Percentiles rank a stretch among this genome's conserved stretches.
Evolutionary conservation across 2,113 vertebrate species (phyloP).

Genomic region (Phalacrocorax brasilianus): DNA sequence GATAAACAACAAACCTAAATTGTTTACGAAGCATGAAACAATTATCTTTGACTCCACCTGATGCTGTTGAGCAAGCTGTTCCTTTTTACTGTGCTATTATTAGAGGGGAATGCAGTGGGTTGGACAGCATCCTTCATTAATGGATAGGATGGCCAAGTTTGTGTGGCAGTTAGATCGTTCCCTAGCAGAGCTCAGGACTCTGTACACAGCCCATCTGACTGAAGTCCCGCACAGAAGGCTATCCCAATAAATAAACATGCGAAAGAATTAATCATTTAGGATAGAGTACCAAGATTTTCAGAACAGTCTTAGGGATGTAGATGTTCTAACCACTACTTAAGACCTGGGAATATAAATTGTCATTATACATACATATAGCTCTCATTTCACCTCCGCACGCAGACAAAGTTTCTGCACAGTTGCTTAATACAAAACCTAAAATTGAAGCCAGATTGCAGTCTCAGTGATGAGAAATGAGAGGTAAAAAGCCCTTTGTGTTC

Average conservation of each 20-base stretch:
- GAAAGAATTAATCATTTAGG: background rate
- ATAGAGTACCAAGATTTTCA: background rate
- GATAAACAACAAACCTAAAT: background rate
- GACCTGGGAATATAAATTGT: background rate
- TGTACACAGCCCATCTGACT: background rate
- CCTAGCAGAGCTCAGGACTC: background rate
- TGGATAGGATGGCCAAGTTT: background rate
- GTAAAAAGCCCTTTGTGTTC: background rate
- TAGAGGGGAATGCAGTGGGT: background rate
- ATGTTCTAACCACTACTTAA: background rate
- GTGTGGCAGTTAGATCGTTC: background rate
- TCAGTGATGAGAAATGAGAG: background rate
- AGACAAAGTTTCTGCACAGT: background rate
- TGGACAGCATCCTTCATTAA: background rate
- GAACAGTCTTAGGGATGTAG: background rate
- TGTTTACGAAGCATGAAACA: conserved; percentile 33
- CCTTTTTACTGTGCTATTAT: background rate
- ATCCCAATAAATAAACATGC: background rate
- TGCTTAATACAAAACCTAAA: background rate
- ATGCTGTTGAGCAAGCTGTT: conserved; percentile 35
- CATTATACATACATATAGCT: rapidly evolving
- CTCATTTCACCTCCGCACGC: background rate
- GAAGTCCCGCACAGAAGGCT: background rate
- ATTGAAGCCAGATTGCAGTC: background rate
- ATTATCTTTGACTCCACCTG: conserved; percentile 33